Conservation (phyloP, 1,140 invertebrate genomes). For the Aphidius ervi region DNA sequence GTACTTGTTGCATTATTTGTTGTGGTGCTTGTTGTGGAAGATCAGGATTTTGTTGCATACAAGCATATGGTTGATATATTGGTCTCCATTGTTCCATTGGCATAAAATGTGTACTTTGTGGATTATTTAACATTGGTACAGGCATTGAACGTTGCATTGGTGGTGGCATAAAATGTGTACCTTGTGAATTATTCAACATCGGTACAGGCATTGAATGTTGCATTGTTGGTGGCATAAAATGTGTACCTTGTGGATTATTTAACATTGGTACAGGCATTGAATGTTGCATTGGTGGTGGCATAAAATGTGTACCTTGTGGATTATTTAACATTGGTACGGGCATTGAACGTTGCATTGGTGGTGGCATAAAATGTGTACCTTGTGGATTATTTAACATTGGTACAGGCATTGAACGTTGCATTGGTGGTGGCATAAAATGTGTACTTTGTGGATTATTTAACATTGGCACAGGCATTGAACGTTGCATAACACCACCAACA, state of each 20-base stretch:
- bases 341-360: constrained; percentile 65
- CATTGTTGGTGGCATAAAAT: constrained; percentile 49
- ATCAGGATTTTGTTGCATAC: too few relatives aligned
- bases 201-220: constrained; percentile 44
- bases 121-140: constrained; percentile 39
- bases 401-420: constrained; percentile 56
- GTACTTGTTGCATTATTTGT: too few relatives aligned
- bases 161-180: constrained; percentile 61
- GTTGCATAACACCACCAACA: too few relatives aligned
- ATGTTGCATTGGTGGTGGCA: constrained; percentile 68
- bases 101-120: constrained; percentile 4
- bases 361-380: constrained; percentile 56
- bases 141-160: constrained; percentile 60
- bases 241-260: constrained; percentile 48
- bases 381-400: constrained; percentile 45
- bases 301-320: constrained; percentile 50
- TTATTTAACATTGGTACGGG: constrained; percentile 46
- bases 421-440: constrained; percentile 56
- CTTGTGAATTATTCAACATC: constrained; percentile 30
- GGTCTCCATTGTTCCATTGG: constrained; percentile 48
- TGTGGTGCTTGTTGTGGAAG: too few relatives aligned
- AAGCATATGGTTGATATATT: constrained; percentile 24
- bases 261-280: constrained; percentile 42
- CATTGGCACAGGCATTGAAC: too few relatives aligned
- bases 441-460: constrained; percentile 20